Evolutionary conservation across 2,888 invertebrate genomes (phyloP), one percentile per base, ranked within the genome.

Genomic region (Drosophila macrospina): DNA sequence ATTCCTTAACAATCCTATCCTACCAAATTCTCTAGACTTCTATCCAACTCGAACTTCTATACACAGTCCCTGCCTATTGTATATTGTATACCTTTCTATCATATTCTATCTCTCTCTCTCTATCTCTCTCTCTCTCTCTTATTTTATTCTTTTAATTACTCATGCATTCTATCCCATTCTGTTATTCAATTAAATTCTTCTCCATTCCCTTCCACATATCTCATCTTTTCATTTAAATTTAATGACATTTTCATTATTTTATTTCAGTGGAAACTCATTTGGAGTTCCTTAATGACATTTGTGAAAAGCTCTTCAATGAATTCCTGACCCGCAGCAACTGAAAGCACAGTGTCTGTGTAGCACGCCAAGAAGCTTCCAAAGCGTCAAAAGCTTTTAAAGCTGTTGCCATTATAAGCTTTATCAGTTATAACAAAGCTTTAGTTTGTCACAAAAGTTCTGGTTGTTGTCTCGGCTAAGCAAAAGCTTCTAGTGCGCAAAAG

Each of bases 321-420:
- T 48, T 41, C 39, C 67, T 59, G 59, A 68, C 51, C 51, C 7
- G n/a, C 37, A 24, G 26, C 52, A 69, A 37, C 47, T 11, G n/a
- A 34, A 44, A 54, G 41, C 34, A 4, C 26, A 54, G 32, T 67
- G 59, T 2, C 37, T 7, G 4, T 13, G 13, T 2, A 20, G n/a
- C 32, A 24, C 4, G 1, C 0, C 1, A 4, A 24, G 5, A 1
- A 66, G 65, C 66, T 66, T 66, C 32, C 0, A 1, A 15, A 41
- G 52, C 13, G 5, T 37, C 0, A 4, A 15, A 26, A 47, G 55
- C 45, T 62, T n/a, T 16, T 11, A n/a, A n/a, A n/a, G n/a, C n/a
- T n/a, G n/a, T n/a, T 11, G 1, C n/a, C 1, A 16, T 11, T 30
- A n/a, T 7, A 8, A 50, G 5, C 20, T 10, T 20, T 6, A 3